phyloP scores from a whole-genome alignment of 2,113 vertebrate genomes.

The Aplodontia rufa region DNA sequence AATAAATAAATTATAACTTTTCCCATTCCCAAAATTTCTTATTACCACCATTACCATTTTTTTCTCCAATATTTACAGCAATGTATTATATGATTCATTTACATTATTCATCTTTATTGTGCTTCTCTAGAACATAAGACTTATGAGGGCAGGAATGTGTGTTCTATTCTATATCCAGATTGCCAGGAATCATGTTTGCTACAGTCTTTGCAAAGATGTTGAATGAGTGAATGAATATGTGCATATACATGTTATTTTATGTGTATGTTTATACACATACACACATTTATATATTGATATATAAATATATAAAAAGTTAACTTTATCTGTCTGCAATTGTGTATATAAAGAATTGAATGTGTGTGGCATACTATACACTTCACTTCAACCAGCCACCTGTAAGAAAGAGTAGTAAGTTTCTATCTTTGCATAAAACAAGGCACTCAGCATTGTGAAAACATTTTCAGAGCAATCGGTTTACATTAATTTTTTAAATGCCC shows the following conservation, averaged over 20 bases:
- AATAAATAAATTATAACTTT: too few relatives aligned
- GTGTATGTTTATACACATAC: not conserved
- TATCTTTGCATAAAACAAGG: not conserved
- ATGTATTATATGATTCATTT: not conserved
- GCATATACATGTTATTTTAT: not conserved
- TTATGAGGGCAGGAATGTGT: not conserved
- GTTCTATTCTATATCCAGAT: not conserved
- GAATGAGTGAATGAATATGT: not conserved
- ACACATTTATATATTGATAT: not conserved
- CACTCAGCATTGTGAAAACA: not conserved
- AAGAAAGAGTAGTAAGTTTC: not conserved
- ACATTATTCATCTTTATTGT: not conserved
- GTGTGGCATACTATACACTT: not conserved
- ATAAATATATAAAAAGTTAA: not conserved
- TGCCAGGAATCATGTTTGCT: not conserved
- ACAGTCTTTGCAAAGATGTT: not conserved
- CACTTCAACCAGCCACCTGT: not conserved
- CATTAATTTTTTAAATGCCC: not conserved
- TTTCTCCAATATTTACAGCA: not conserved
- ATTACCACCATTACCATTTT: not conserved
- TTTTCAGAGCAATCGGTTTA: slow-evolving; percentile 4
- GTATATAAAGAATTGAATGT: not conserved
- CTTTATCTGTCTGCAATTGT: not conserved
- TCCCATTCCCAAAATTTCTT: not conserved
- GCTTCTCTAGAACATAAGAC: not conserved